Evolutionary conservation across 64 coral and sea anemone genomes (phyloP).

Genomic region (Montipora efflorescens): DNA sequence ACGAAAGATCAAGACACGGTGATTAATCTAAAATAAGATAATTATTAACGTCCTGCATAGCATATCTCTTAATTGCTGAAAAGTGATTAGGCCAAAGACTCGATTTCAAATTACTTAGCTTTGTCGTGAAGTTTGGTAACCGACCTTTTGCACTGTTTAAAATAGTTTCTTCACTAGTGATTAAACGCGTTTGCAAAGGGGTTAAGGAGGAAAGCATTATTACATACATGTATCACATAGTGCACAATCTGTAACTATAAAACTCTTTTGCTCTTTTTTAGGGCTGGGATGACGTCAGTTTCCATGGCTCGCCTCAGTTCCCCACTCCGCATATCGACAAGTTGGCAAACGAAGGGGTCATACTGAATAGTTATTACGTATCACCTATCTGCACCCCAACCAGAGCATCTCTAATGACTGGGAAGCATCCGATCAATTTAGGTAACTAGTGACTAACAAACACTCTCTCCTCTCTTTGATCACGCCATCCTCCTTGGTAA

Average conservation of each 20-base stretch:
- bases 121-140: too few species aligned
- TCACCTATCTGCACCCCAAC: conserved; percentile 97
- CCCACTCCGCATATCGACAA: conserved; percentile 93
- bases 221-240: too few species aligned
- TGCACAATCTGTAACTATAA: neutral
- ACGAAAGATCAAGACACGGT: too few species aligned
- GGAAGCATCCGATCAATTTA: conserved; percentile 94
- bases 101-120: too few species aligned
- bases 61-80: too few species aligned
- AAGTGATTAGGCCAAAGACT: too few species aligned
- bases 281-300: conserved; percentile 99
- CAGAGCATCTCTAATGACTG: conserved; percentile 91
- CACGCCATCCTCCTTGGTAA: neutral
- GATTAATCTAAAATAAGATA: too few species aligned
- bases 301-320: conserved; percentile 97
- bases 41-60: too few species aligned
- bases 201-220: too few species aligned
- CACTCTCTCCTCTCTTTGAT: neutral
- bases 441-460: conserved; percentile 28
- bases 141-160: too few species aligned
- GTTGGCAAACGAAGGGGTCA: conserved; percentile 93
- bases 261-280: neutral
- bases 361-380: conserved; percentile 95
- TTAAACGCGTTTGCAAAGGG: too few species aligned
- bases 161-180: too few species aligned